Conservation (phyloP, 2,888 invertebrate genomes). For the Sinodicranocentrus sp. region DNA sequence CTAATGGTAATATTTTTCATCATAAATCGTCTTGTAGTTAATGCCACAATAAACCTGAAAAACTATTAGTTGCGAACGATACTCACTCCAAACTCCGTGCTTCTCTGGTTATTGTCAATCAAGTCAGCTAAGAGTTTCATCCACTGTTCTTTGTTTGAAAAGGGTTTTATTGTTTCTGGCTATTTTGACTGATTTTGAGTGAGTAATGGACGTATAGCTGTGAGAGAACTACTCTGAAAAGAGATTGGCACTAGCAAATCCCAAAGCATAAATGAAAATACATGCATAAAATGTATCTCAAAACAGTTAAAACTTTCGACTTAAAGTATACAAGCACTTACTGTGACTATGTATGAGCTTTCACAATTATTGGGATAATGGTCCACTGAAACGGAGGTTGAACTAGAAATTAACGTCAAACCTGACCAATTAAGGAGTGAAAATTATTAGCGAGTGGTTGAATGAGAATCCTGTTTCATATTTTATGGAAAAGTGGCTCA, state of each 20-base stretch:
- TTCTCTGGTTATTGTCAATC: slow-evolving; percentile 6
- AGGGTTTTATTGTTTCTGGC: background rate
- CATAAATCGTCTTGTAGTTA: background rate
- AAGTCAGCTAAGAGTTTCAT: slow-evolving; percentile 1
- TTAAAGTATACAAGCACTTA: too few relatives aligned
- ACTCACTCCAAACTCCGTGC: background rate
- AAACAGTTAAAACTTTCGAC: too few relatives aligned
- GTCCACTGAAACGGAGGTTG: background rate
- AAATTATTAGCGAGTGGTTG: background rate
- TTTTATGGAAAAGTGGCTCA: slow-evolving; percentile 15
- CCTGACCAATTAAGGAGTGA: background rate
- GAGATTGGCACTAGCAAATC: background rate
- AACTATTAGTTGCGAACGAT: background rate
- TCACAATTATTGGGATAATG: background rate
- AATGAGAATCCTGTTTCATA: background rate
- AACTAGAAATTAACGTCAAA: background rate
- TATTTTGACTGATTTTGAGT: background rate
- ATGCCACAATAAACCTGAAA: background rate
- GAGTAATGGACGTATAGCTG: slow-evolving; percentile 1
- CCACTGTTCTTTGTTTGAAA: slow-evolving; percentile 2
- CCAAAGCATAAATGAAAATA: background rate
- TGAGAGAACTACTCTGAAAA: background rate
- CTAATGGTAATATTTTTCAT: background rate
- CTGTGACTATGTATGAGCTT: background rate
- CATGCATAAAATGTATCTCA: background rate